Base-by-base conservation (phyloP, 2,113 vertebrate genomes). In the Lamprotornis superbus region DNA sequence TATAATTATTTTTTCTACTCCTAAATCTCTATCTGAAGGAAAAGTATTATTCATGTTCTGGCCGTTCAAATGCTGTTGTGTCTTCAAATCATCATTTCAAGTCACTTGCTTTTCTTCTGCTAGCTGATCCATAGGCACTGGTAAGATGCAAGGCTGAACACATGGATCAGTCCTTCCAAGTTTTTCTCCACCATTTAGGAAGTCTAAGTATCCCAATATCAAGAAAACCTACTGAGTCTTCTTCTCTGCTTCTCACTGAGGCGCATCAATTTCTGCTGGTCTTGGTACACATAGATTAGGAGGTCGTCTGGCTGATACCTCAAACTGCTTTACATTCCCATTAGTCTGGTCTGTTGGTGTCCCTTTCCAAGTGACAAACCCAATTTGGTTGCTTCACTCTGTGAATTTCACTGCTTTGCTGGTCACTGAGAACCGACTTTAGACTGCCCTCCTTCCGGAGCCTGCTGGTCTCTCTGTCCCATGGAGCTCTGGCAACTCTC, bases 401-500 rank as follows among this genome's bases (percentile, higher is more conserved):
- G 40, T 42, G 40, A 15, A 42, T 42, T 42, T 42, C 40, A 42
- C 40, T 83, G 56, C 21, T 68, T 42, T 37, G 46, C 46, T 6
- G 1, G 27, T 30, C 9, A 4, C 40, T 15, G 4, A 47, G 33
- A 60, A 25, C 35, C 42, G 40, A 0, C 21, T 60, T 78, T 15
- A 57, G 25, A 16, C 12, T 2, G 12, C 0, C 0, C 9, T 85
- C 31, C 65, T 53, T 63, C 18, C 0, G 1, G 14, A 57, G 35
- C 7, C 28, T 28, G 39, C 56, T 9, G 31, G 12, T 39, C 33
- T 12, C 40, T 74, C 21, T 74, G 78, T 17, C 24, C 47, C 3
- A 3, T 1, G 6, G 40, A 17, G 50, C 37, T 25, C 11, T 46
- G 59, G 74, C 55, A 33, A 6, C n/a, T 79, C 47, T 37, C 65